Percentiles rank a stretch among this genome's conserved stretches.
phyloP scores from a whole-genome alignment of 2,113 vertebrate species.

The Tragelaphus strepsiceros region DNA sequence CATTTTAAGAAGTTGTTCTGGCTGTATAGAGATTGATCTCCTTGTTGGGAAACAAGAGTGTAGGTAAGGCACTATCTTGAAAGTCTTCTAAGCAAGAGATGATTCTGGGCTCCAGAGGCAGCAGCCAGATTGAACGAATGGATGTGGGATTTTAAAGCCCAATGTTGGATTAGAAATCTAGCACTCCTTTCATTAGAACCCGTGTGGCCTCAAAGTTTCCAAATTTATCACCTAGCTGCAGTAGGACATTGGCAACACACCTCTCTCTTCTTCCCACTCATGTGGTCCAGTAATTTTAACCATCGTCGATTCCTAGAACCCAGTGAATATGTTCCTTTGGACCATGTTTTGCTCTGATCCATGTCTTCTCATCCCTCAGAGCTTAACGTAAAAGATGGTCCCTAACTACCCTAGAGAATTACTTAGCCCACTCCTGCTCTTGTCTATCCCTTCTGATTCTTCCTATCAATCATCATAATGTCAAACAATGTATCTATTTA shows the following conservation, averaged over 20 bases:
- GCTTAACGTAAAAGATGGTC: not conserved
- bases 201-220: not conserved
- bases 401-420: not conserved
- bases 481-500: not conserved
- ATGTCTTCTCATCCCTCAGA: not conserved
- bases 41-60: not conserved
- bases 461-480: not conserved
- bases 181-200: not conserved
- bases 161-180: not conserved
- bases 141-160: not conserved
- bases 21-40: not conserved
- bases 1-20: not conserved
- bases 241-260: not conserved
- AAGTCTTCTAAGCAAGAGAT: not conserved
- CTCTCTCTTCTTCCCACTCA: too few relatives aligned
- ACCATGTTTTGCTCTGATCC: not conserved
- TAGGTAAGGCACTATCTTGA: not conserved
- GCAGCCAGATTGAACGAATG: not conserved
- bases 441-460: not conserved
- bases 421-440: not conserved
- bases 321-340: not conserved
- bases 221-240: not conserved
- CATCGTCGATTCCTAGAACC: not conserved
- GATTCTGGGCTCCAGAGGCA: not conserved
- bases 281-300: not conserved